Percentiles rank a stretch among this genome's conserved stretches.
Evolutionary conservation across 1,140 invertebrate species (phyloP).

Genomic region (Ooceraea biroi): DNA sequence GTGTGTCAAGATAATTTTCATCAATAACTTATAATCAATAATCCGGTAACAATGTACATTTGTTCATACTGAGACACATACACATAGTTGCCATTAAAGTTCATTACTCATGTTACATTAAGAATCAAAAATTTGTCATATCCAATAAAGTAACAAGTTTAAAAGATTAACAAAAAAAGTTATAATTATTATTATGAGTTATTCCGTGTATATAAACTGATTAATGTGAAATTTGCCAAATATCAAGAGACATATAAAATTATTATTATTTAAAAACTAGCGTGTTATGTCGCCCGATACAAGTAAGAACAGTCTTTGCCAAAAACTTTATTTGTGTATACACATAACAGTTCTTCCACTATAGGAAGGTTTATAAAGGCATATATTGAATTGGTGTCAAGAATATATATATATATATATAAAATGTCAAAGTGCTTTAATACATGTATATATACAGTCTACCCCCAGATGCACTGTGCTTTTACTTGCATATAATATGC

Average conservation of each 20-base stretch:
- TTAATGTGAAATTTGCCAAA: constrained; percentile 23
- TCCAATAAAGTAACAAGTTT: constrained; percentile 23
- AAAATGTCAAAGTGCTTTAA: no score
- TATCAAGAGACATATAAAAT: constrained; percentile 44
- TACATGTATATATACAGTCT: constrained; percentile 16
- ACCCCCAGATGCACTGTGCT: background rate
- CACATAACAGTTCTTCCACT: constrained; percentile 52
- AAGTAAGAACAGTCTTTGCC: constrained; percentile 48
- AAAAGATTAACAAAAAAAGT: constrained; percentile 11
- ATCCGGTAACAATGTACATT: constrained; percentile 36
- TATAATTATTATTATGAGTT: background rate
- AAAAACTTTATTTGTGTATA: constrained; percentile 60
- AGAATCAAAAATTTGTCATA: constrained; percentile 52
- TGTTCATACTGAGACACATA: constrained; percentile 5
- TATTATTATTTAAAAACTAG: constrained; percentile 52
- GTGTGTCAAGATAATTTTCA: constrained; percentile 18
- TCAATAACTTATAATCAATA: constrained; percentile 39
- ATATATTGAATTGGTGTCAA: constrained; percentile 67
- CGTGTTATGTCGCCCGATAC: constrained; percentile 23
- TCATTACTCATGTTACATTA: background rate
- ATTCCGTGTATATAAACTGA: background rate
- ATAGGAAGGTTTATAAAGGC: constrained; percentile 52
- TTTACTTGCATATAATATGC: background rate
- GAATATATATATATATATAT: constrained; percentile 79
- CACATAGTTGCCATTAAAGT: background rate